Evolutionary conservation across 2,888 invertebrate genomes (phyloP), one percentile per base, ranked within the genome.

Genomic region (Acleris cristana): DNA sequence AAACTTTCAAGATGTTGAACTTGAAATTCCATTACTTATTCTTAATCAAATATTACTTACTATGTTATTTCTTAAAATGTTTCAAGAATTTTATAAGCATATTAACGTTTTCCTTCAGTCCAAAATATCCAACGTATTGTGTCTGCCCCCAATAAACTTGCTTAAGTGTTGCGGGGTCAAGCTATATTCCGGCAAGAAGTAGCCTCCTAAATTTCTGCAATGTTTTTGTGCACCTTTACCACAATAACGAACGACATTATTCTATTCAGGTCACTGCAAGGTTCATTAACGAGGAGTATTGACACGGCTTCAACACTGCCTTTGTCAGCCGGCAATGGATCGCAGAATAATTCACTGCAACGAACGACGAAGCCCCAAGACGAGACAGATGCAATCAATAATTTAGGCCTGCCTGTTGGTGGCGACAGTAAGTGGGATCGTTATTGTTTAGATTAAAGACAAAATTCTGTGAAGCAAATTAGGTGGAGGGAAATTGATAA

Each of bases 241-340:
- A 40, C 18, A 12, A 8, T 58, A 54, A 26, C 67, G 2, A 26
- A n/a, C 40, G 53, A 54, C 14, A 16, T n/a, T 60, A 45, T 54
- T 56, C 45, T 14, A 45, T 23, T 26, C 77, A 92, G 92, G 72
- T 92, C 92, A 0, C 85, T 88, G 19, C 92, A 92, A 85, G 92
- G 91, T 58, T 92, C 92, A 73, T 71, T 92, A 76, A 92, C 92
- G 70, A 87, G 92, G 40, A 91, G 91, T 71, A 92, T 92, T 67
- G 92, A 92, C 76, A 92, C 92, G 1, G 82, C 91, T 16, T 92
- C 92, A 8, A 92, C 92, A 44, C 74, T 91, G 0, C 92, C 91
- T 1, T 71, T 91, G 76, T 91, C 89, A 51, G 82, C 82, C 8
- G 87, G 90, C 75, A 90, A 88, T 76, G 86, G 81, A 70, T 92